Evolutionary conservation across 2,797 vertebrate species (phyloP), one percentile per base, ranked within the genome.

Genomic region (Epinephelus awoara): DNA sequence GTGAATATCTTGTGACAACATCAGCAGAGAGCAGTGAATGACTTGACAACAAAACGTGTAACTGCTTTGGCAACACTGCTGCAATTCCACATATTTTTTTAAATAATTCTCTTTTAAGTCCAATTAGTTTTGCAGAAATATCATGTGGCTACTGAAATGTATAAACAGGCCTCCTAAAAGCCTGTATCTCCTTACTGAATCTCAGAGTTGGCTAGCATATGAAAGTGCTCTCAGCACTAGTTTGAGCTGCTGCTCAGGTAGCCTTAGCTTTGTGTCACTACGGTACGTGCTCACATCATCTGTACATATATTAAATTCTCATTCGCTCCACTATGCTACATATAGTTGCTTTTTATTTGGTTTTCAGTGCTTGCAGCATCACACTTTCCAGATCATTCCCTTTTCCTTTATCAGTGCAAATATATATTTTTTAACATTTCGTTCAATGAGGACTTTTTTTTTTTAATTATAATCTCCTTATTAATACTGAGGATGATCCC

Each of bases 331-430:
- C 91, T 92, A 90, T 78, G 94, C 95, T 95, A 96, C 94, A 95
- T 96, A 95, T 91, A 91, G 87, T 93, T 92, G 92, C 92, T 92
- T 90, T 89, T 88, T 80, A 91, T 95, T 96, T 96, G 95, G 95
- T 95, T 95, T 94, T 88, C 87, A 94, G 91, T 94, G 94, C 93
- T 91, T 85, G 91, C 93, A 94, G 93, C 93, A 86, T 94, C 58
- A 75, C 76, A 76, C 84, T 78, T 84, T 93, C 87, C 85, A 91
- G 90, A 86, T 90, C 52, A 76, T 91, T 92, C 90, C 91, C 85
- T 86, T 92, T 92, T 87, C 52, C 59, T 78, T 86, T 51, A 77
- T 85, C 93, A 96, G 96, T 96, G 96, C 95, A 96, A 95, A 90
- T 77, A 73, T 64, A 21, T 65, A 27, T 62, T 38, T 63, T 77